Percentiles rank a stretch among this genome's conserved stretches.
phyloP scores from a whole-genome alignment of 1,140 invertebrate species.

The Belonocnema kinseyi region DNA sequence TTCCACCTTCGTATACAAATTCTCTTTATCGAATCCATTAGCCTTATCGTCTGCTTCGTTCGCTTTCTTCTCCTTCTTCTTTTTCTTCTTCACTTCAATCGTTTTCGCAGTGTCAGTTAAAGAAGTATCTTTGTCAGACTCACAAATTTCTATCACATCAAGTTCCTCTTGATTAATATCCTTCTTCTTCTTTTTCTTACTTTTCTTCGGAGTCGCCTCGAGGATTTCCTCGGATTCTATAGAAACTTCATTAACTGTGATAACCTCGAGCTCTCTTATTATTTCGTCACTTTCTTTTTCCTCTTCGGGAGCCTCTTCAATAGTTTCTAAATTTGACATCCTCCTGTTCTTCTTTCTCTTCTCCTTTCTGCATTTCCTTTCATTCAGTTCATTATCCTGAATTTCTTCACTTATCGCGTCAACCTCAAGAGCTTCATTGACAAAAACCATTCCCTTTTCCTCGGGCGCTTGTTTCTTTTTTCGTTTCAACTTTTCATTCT shows the following conservation, averaged over 20 bases:
- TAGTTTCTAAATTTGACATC: conserved; percentile 61
- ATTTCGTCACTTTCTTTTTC: conserved; percentile 43
- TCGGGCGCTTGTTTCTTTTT: conserved; percentile 42
- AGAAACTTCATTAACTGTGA: conserved; percentile 34
- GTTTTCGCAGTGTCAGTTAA: conserved; percentile 13
- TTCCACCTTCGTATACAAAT: conserved; percentile 36
- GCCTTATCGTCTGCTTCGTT: conserved; percentile 20
- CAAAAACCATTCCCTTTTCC: conserved; percentile 41
- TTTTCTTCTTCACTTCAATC: conserved; percentile 24
- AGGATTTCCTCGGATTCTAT: conserved; percentile 6
- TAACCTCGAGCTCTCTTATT: conserved; percentile 9
- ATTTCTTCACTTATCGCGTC: conserved; percentile 53
- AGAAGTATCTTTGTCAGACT: conserved; percentile 22
- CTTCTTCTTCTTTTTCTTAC: conserved; percentile 46
- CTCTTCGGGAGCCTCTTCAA: conserved; percentile 62
- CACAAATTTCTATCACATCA: conserved; percentile 18
- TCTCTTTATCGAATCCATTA: conserved; percentile 40
- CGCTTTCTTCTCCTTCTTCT: conserved; percentile 41
- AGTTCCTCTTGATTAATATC: conserved; percentile 29
- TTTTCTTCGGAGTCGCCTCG: conserved; percentile 42
- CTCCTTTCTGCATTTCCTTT: conserved; percentile 54
- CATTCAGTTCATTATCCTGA: conserved; percentile 62
- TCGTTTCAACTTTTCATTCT: conserved; percentile 61
- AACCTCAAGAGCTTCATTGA: conserved; percentile 62
- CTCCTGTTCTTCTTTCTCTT: conserved; percentile 51